Evolutionary conservation across 2,797 vertebrate species (phyloP).

Genomic region (Premnoplex brunnescens): DNA sequence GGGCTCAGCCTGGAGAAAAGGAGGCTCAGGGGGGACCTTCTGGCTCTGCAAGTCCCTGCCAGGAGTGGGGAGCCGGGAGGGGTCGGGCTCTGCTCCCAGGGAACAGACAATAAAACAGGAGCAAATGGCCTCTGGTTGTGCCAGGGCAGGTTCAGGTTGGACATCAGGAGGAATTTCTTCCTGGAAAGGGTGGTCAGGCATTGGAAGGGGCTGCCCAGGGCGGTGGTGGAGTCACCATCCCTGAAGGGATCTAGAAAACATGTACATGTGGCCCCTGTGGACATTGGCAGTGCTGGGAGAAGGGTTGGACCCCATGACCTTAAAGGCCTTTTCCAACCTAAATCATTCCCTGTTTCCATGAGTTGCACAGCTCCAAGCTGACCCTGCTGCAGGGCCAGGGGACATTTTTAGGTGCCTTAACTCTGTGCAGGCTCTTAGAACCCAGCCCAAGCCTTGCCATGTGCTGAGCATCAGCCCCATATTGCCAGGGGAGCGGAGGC

Average conservation of each 20-base stretch:
- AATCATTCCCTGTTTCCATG: not conserved
- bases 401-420: rapidly evolving
- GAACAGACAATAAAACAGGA: not conserved
- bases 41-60: not conserved
- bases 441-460: not conserved
- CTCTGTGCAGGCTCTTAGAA: not conserved
- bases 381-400: not conserved
- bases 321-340: not conserved
- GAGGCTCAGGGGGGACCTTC: not conserved
- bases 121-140: not conserved
- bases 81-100: rapidly evolving
- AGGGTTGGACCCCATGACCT: not conserved
- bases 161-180: not conserved
- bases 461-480: not conserved
- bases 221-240: not conserved
- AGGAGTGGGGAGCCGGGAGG: not conserved
- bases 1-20: not conserved
- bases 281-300: not conserved
- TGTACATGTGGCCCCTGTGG: too few species aligned
- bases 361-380: not conserved
- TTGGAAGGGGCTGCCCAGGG: not conserved
- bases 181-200: not conserved
- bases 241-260: not conserved
- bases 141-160: rapidly evolving
- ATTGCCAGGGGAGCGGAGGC: not conserved